Conservation (phyloP, 64 coral and sea anemone species). For the Montipora cactus region DNA sequence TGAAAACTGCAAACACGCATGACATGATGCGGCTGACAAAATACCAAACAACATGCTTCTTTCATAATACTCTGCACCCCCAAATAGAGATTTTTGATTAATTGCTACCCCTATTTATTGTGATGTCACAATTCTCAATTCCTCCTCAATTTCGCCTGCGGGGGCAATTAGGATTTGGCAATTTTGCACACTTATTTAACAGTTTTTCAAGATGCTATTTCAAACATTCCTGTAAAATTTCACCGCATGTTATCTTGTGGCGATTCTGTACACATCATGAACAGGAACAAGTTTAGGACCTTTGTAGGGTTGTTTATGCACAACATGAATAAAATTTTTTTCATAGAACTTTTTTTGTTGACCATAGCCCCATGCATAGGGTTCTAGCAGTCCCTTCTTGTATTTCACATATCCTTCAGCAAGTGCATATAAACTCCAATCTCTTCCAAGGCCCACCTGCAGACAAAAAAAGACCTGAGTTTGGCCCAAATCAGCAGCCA, state of each 20-base stretch:
- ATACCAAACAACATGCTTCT: too few species aligned
- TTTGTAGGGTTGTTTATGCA: constrained; percentile 49
- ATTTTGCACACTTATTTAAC: too few species aligned
- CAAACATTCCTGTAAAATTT: not conserved
- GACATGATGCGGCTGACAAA: too few species aligned
- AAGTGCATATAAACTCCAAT: constrained; percentile 90
- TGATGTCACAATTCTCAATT: too few species aligned
- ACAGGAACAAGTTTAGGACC: constrained; percentile 78
- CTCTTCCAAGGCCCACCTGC: constrained; percentile 96
- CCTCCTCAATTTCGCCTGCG: too few species aligned
- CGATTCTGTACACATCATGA: constrained; percentile 40
- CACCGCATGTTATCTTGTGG: not conserved
- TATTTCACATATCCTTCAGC: constrained; percentile 88
- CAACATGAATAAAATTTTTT: constrained; percentile 90
- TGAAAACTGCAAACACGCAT: too few species aligned
- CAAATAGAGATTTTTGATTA: too few species aligned
- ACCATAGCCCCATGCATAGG: constrained; percentile 88
- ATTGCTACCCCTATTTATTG: too few species aligned
- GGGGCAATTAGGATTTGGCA: too few species aligned
- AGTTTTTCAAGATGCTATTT: not conserved
- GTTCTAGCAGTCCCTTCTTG: constrained; percentile 77
- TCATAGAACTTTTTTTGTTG: constrained; percentile 85
- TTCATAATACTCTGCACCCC: too few species aligned
- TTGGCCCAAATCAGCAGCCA: too few species aligned
- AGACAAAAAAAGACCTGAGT: not conserved